Evolutionary conservation across 2,888 invertebrate genomes (phyloP).

Genomic region (Macrophya annulata): DNA sequence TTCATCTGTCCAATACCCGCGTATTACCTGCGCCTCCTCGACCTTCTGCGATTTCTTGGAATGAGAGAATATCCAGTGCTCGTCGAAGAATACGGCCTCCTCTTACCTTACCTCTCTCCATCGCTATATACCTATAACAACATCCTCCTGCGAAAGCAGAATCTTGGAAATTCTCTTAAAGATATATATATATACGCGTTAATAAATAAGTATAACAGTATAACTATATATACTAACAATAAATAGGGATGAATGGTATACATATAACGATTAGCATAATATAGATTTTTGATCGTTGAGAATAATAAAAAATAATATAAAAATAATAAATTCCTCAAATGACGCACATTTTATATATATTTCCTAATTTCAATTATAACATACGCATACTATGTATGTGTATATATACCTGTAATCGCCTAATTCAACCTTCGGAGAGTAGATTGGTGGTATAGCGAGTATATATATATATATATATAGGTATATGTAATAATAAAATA

Average conservation of each 20-base stretch:
- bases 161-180: not conserved
- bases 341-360: not conserved
- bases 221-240: not conserved
- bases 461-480: not conserved
- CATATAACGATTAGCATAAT: not conserved
- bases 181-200: not conserved
- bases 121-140: not conserved
- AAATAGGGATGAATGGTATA: no score
- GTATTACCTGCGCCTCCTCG: conserved; percentile 60
- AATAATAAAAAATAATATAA: not conserved
- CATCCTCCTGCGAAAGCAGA: not conserved
- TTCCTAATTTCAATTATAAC: not conserved
- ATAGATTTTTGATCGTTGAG: not conserved
- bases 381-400: not conserved
- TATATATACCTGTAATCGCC: not conserved
- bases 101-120: no score
- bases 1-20: conserved; percentile 59
- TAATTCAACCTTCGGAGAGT: conserved; percentile 40
- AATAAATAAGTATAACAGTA: not conserved
- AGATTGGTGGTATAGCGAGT: not conserved
- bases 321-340: not conserved
- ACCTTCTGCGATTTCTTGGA: conserved; percentile 67
- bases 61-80: conserved; percentile 48
- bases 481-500: conserved; percentile 7
- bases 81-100: conserved; percentile 5